Evolutionary conservation across 2,113 vertebrate genomes (phyloP).

Genomic region (Ophthalmolycus amberensis): DNA sequence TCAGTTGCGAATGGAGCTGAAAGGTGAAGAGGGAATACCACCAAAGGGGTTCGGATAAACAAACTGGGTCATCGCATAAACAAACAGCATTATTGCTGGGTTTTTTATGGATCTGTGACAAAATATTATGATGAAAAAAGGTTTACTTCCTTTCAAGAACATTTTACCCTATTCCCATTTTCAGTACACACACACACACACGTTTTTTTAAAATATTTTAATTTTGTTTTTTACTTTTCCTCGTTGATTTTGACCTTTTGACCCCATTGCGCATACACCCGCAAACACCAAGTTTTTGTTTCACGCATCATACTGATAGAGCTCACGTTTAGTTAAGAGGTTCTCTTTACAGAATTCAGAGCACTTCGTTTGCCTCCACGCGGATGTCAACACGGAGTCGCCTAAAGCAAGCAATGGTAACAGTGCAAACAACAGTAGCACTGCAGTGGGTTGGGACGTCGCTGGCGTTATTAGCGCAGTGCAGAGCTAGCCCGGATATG

Average conservation of each 20-base stretch:
- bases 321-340: not conserved
- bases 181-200: not conserved
- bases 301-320: not conserved
- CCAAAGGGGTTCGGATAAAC: conserved; percentile 1
- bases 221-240: not conserved
- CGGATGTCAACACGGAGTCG: not conserved
- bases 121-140: not conserved
- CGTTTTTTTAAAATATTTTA: not conserved
- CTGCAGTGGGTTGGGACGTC: not conserved
- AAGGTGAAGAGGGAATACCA: conserved; percentile 4
- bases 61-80: conserved; percentile 14
- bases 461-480: not conserved
- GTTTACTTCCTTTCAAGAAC: not conserved
- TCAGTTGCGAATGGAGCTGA: not conserved
- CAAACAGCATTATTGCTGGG: not conserved
- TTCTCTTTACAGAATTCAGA: not conserved
- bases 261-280: not conserved
- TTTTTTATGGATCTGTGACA: not conserved
- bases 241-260: not conserved
- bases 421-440: not conserved
- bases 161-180: not conserved
- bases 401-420: not conserved
- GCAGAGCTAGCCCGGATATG: not conserved
- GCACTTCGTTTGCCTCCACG: not conserved
- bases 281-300: not conserved